A percentile compares a stretch with the other conserved stretches of the same genome.
These are phyloP conservation scores for Dicranocentrus wangi DNA, from an alignment of 2,888 invertebrate genomes.

Conservation along the genomic window DNA sequence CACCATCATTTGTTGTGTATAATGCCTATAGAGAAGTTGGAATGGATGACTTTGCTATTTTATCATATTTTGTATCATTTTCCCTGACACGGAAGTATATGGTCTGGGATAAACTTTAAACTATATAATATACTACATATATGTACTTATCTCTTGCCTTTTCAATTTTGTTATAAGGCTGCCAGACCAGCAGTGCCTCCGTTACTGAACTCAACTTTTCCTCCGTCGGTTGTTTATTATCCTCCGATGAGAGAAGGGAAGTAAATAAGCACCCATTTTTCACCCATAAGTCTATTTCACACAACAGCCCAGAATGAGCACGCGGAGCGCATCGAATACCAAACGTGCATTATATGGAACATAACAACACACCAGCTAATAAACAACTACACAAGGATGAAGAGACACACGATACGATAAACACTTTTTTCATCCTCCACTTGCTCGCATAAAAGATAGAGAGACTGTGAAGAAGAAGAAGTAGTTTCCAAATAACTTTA, in stretches of 20 bases:
- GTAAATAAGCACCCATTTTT: slow-evolving; percentile 47
- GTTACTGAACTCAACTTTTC: neutral
- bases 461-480: neutral
- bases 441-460: neutral
- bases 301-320: too few species aligned
- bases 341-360: neutral
- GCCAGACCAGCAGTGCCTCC: too few species aligned
- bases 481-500: slow-evolving; percentile 40
- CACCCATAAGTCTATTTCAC: neutral
- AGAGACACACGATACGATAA: slow-evolving; percentile 17
- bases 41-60: too few species aligned
- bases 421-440: slow-evolving; percentile 24
- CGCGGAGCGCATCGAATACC: too few species aligned
- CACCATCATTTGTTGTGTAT: neutral
- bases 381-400: slow-evolving; percentile 17
- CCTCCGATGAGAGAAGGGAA: slow-evolving; percentile 14
- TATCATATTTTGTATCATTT: too few species aligned
- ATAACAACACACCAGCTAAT: neutral
- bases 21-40: too few species aligned
- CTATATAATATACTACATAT: too few species aligned
- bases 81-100: too few species aligned
- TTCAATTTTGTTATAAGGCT: too few species aligned
- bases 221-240: neutral
- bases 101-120: too few species aligned
- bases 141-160: too few species aligned